Conservation (phyloP, 1,140 invertebrate genomes). For the Xylocopa sonorina region DNA sequence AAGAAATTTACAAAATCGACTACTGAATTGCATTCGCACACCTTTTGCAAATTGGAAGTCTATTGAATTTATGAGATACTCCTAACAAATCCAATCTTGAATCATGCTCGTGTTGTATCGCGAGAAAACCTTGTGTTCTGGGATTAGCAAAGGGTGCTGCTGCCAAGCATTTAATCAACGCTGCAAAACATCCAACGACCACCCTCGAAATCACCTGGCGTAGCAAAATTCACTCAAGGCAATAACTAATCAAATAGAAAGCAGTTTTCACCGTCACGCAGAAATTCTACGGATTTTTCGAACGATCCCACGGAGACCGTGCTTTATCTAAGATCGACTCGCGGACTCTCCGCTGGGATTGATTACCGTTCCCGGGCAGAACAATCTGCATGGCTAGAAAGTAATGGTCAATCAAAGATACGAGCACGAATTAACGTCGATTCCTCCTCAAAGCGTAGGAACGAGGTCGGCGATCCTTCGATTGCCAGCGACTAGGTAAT, state of each 20-base stretch:
- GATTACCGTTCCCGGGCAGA: slow-evolving; percentile 22
- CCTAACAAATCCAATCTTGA: too few relatives aligned
- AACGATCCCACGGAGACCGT: slow-evolving; percentile 5
- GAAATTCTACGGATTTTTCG: slow-evolving; percentile 11
- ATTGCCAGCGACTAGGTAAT: slow-evolving; percentile 37
- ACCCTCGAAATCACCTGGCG: too few relatives aligned
- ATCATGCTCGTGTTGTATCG: too few relatives aligned
- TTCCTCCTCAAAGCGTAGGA: slow-evolving; percentile 45
- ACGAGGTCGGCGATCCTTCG: slow-evolving; percentile 43
- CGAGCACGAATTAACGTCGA: slow-evolving; percentile 57
- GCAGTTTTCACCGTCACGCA: slow-evolving; percentile 14
- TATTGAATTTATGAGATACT: too few relatives aligned
- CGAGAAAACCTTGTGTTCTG: too few relatives aligned
- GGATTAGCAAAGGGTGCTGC: too few relatives aligned
- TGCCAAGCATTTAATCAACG: too few relatives aligned
- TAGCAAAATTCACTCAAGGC: background rate
- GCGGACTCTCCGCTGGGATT: background rate
- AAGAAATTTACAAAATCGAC: too few relatives aligned
- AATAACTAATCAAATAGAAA: slow-evolving; percentile 20
- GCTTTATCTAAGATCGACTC: slow-evolving; percentile 16
- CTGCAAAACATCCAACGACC: too few relatives aligned
- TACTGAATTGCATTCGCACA: too few relatives aligned
- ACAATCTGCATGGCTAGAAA: slow-evolving; percentile 40
- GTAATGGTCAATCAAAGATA: slow-evolving; percentile 32
- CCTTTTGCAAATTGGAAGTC: too few relatives aligned